These are phyloP conservation scores for Uropetala carovei DNA, from an alignment of 2,888 invertebrate genomes.

Conservation along the genomic window DNA sequence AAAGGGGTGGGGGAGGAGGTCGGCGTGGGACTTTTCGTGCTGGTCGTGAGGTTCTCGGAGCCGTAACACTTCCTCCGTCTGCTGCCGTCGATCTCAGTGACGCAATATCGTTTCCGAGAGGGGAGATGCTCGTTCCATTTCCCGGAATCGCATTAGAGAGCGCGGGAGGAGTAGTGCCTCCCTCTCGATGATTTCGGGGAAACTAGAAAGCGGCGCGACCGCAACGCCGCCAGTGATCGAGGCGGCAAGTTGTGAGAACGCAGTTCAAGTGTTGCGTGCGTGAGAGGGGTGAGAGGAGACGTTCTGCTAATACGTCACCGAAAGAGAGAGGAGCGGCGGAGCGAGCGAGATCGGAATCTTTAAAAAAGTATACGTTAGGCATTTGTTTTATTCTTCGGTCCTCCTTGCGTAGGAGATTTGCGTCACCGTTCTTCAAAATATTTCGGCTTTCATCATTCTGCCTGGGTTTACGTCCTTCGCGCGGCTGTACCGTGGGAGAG, in stretches of 20 bases:
- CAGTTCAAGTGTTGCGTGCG: too few relatives aligned
- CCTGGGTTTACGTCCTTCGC: neutral
- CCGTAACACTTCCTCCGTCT: neutral
- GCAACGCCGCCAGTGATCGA: neutral
- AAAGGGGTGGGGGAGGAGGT: too few relatives aligned
- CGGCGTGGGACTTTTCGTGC: neutral
- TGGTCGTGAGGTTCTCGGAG: neutral
- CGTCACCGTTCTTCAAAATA: neutral
- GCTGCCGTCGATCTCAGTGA: neutral
- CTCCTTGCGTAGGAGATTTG: neutral
- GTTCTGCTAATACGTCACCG: too few relatives aligned
- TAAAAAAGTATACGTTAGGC: too few relatives aligned
- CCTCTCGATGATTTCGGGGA: neutral
- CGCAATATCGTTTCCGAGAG: neutral
- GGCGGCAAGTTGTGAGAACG: too few relatives aligned
- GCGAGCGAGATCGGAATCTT: too few relatives aligned
- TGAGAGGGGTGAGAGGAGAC: too few relatives aligned
- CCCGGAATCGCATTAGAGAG: slow-evolving; percentile 1
- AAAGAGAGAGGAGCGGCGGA: too few relatives aligned
- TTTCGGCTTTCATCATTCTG: neutral
- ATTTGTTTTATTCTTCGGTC: too few relatives aligned
- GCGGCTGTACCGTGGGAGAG: neutral
- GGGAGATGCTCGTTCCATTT: slow-evolving; percentile 9
- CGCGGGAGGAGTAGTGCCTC: neutral
- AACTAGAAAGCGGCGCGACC: neutral